A percentile compares a stretch with the other conserved stretches of the same genome.
phyloP scores from a whole-genome alignment of 2,797 vertebrate genomes.

The Paguma larvata region DNA sequence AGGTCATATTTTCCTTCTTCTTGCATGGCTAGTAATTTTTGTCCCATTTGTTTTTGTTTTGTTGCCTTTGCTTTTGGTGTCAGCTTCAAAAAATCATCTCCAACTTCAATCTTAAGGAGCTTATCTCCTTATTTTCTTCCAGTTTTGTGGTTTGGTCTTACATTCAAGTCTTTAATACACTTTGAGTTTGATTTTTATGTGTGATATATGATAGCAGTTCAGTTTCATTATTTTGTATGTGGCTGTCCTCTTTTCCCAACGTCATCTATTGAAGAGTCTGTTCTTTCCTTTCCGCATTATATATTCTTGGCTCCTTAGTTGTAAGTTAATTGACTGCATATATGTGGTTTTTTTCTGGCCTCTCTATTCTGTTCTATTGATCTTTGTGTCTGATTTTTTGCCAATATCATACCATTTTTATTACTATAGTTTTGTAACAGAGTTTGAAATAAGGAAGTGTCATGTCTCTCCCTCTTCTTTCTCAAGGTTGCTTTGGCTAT shows the following conservation, averaged over 20 bases:
- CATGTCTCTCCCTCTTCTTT: neutral
- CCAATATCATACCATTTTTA: neutral
- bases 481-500: neutral
- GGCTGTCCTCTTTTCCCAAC: neutral
- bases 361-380: neutral
- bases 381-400: neutral
- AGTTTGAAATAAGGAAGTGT: neutral
- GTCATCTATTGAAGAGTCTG: neutral
- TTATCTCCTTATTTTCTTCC: neutral
- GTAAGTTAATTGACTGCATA: neutral
- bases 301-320: neutral
- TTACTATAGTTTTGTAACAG: neutral
- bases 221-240: neutral
- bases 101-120: neutral
- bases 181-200: neutral
- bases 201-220: neutral
- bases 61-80: neutral
- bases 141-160: neutral
- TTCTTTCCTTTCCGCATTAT: neutral
- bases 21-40: neutral
- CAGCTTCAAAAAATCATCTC: neutral
- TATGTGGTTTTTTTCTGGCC: neutral
- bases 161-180: neutral
- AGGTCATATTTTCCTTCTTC: neutral
- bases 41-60: neutral